Conservation (phyloP, 2,888 invertebrate species). For the Palloptera scutellata region DNA sequence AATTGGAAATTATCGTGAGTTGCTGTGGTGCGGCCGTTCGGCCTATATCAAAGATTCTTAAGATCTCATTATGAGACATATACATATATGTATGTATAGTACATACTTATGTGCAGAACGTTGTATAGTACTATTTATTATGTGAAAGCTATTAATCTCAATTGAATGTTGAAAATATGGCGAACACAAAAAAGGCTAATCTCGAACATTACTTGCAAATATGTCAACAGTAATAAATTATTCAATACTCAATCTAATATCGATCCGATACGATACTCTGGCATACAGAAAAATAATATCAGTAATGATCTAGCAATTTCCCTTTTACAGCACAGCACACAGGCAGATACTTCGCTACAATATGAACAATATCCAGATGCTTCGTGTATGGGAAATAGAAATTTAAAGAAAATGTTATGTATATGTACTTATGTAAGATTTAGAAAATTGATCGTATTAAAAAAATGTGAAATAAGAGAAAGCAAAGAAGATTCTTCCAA, state of each 20-base stretch:
- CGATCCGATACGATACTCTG: not conserved
- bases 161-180: not conserved
- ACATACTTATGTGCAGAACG: no score
- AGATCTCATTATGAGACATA: no score
- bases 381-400: constrained; percentile 17
- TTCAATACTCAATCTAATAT: not conserved
- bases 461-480: constrained; percentile 38
- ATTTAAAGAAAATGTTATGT: constrained; percentile 26
- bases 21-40: not conserved
- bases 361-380: no score
- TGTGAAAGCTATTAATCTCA: constrained; percentile 16
- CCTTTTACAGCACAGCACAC: no score
- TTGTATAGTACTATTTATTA: no score
- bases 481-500: constrained; percentile 15
- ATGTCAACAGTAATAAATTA: constrained; percentile 33
- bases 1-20: not conserved
- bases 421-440: not conserved
- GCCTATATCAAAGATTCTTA: no score
- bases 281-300: not conserved
- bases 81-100: no score
- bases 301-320: not conserved
- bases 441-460: constrained; percentile 41
- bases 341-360: no score
- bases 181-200: constrained; percentile 12
- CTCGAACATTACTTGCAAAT: constrained; percentile 42